These are phyloP conservation scores for Ophion ventricosus DNA, from an alignment of 2,888 invertebrate genomes.

Conservation along the genomic window DNA sequence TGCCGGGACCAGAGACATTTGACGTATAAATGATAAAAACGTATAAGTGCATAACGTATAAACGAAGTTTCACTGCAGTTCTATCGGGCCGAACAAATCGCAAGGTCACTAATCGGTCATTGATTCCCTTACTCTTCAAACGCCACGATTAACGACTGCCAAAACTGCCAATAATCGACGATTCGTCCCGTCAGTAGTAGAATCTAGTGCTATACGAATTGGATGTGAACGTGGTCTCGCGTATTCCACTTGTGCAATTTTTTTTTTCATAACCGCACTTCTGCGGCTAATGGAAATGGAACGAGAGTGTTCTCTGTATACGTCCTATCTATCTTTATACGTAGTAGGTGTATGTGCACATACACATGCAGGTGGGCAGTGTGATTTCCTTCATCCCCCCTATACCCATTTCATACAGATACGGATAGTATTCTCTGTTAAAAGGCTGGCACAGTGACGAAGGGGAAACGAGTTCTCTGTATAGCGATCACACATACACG, in stretches of 20 bases:
- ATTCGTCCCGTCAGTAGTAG: constrained; percentile 22
- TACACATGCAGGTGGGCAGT: neutral
- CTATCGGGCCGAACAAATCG: neutral
- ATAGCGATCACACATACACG: constrained; percentile 10
- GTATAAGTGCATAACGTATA: too few relatives aligned
- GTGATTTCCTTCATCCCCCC: neutral
- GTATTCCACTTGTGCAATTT: constrained; percentile 56
- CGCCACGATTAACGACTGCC: constrained; percentile 2
- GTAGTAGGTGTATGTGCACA: neutral
- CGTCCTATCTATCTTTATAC: neutral
- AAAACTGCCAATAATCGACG: constrained; percentile 37
- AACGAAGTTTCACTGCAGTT: too few relatives aligned
- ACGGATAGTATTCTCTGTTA: neutral
- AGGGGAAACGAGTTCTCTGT: constrained; percentile 1
- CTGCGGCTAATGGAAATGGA: constrained; percentile 29
- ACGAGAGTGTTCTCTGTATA: constrained; percentile 7
- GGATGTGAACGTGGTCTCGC: constrained; percentile 30
- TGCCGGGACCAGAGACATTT: too few relatives aligned
- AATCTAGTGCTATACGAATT: constrained; percentile 33
- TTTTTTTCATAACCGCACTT: constrained; percentile 45
- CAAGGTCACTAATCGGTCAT: constrained; percentile 1
- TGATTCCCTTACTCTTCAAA: neutral
- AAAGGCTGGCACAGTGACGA: neutral
- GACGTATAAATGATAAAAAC: too few relatives aligned
- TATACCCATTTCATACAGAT: neutral